These are phyloP conservation scores for Coilia nasus DNA, from an alignment of 2,797 vertebrate genomes.

Conservation along the genomic window DNA sequence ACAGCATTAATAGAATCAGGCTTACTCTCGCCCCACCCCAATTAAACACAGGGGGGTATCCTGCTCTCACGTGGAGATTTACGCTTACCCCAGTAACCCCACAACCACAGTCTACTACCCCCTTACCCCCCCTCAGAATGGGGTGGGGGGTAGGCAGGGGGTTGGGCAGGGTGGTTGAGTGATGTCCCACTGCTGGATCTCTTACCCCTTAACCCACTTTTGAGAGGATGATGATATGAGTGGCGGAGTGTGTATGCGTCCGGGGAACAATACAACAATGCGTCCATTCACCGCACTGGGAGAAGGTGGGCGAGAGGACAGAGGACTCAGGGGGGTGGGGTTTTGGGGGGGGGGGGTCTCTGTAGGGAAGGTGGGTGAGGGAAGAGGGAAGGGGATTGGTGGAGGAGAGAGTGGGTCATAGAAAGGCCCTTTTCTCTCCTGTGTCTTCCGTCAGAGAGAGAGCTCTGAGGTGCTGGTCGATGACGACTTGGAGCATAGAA, in stretches of 20 bases:
- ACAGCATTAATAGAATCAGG: slow-evolving; percentile 10
- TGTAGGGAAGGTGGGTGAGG: not conserved
- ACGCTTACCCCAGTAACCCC: not conserved
- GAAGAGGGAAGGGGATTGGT: not conserved
- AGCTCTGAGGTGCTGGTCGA: not conserved
- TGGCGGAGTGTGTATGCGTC: not conserved
- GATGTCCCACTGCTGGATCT: not conserved
- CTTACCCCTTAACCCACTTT: slow-evolving; percentile 8
- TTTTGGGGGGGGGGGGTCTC: no score
- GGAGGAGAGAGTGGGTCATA: not conserved
- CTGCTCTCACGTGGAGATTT: not conserved
- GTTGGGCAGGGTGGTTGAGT: not conserved
- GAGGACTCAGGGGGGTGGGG: not conserved
- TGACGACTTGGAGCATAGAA: not conserved
- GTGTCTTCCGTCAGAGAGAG: not conserved
- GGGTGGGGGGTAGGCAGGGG: not conserved
- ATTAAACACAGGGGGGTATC: not conserved
- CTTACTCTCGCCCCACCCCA: slow-evolving; percentile 3
- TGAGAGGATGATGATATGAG: slow-evolving; percentile 2
- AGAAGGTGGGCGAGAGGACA: not conserved
- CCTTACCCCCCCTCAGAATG: not conserved
- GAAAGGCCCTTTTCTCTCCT: not conserved
- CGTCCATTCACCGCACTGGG: slow-evolving; percentile 4
- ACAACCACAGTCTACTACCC: no score
- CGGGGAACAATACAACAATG: slow-evolving; percentile 21